Percentiles rank a stretch among this genome's conserved stretches.
Conservation (phyloP, 2,888 invertebrate genomes). For the Drosophila multiciliata region DNA sequence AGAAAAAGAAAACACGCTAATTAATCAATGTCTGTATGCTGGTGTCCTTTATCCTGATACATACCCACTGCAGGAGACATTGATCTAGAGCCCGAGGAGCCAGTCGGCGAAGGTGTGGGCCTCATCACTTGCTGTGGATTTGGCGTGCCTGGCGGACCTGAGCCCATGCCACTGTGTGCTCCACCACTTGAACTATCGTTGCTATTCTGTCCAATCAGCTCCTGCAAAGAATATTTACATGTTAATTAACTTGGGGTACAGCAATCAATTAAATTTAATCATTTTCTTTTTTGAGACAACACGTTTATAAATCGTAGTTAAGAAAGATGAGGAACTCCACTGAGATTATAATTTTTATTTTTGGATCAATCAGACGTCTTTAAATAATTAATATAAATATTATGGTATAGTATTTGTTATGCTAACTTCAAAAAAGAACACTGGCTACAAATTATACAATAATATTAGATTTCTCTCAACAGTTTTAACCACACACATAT, state of each 20-base stretch:
- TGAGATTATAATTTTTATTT: background rate
- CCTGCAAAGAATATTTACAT: slow-evolving; percentile 86
- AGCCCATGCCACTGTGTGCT: slow-evolving; percentile 88
- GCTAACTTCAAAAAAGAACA: background rate
- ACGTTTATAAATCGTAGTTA: no score
- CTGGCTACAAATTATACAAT: background rate
- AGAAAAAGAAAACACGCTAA: background rate
- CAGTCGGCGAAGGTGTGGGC: slow-evolving; percentile 96
- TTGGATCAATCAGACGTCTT: background rate
- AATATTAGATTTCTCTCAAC: background rate
- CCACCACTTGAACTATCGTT: slow-evolving; percentile 93
- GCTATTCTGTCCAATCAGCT: slow-evolving; percentile 94
- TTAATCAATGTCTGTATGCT: background rate
- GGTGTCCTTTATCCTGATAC: slow-evolving; percentile 82
- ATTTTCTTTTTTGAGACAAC: background rate
- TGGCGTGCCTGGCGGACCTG: slow-evolving; percentile 87
- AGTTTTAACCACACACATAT: slow-evolving; percentile 1
- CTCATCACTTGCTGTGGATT: slow-evolving; percentile 93
- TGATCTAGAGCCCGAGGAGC: slow-evolving; percentile 97
- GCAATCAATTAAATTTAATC: background rate
- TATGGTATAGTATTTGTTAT: background rate
- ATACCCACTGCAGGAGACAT: slow-evolving; percentile 99
- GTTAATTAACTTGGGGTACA: background rate
- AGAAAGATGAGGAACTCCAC: no score
- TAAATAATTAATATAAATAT: no score